Conservation (phyloP, 2,113 vertebrate genomes). For the Heterotilapia buettikoferi region DNA sequence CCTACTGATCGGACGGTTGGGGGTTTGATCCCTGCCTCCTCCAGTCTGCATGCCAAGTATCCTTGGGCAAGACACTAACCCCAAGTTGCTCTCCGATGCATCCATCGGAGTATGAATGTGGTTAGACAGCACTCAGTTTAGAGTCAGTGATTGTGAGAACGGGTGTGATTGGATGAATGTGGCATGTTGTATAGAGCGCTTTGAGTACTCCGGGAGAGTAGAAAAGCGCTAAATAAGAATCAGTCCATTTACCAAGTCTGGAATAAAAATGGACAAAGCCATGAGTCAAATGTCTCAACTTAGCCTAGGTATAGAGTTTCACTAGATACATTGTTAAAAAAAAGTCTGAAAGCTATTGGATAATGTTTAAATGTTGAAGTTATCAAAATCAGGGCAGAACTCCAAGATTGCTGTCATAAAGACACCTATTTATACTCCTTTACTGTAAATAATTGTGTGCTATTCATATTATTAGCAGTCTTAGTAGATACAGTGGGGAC, state of each 20-base stretch:
- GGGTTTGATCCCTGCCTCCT: neutral
- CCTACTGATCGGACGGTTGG: neutral
- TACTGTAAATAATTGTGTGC: neutral
- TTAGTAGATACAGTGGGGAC: neutral
- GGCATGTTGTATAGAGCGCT: accelerated
- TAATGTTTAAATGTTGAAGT: neutral
- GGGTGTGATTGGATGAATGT: neutral
- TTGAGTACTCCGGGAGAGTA: neutral
- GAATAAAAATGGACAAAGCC: neutral
- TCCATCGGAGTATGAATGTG: neutral
- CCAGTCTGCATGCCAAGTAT: neutral
- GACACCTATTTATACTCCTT: neutral
- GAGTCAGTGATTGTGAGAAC: neutral
- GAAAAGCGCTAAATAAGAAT: neutral
- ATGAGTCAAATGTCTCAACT: neutral
- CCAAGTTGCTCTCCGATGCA: neutral
- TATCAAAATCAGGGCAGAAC: neutral
- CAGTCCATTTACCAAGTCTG: neutral
- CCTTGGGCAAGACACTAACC: neutral
- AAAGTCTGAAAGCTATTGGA: neutral
- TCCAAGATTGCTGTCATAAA: neutral
- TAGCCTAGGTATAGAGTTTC: neutral
- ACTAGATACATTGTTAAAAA: neutral
- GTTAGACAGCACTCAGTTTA: neutral
- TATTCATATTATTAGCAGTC: neutral